phyloP scores from a whole-genome alignment of 2,888 invertebrate genomes.

The Salticus scenicus region DNA sequence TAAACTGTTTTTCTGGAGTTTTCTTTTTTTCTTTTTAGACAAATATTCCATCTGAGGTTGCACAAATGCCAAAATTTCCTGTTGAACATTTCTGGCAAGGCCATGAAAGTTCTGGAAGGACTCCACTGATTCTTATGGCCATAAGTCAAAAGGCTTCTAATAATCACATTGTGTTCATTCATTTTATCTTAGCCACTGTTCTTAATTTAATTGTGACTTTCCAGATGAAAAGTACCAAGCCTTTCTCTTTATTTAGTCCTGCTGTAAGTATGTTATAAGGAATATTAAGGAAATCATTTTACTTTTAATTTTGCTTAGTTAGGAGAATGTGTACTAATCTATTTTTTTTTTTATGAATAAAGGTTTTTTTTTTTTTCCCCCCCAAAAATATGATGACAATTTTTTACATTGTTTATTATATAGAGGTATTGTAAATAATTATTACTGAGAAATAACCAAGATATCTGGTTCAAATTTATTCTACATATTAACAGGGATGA shows the following conservation, averaged over 20 bases:
- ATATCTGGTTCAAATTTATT: too few relatives aligned
- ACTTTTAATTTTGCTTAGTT: too few relatives aligned
- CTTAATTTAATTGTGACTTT: constrained; percentile 87
- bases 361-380: too few relatives aligned
- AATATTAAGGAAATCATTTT: too few relatives aligned
- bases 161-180: constrained; percentile 85
- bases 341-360: too few relatives aligned
- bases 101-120: constrained; percentile 66
- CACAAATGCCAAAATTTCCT: constrained; percentile 75
- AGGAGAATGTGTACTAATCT: too few relatives aligned
- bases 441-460: too few relatives aligned
- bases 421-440: too few relatives aligned
- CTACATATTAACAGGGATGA: too few relatives aligned
- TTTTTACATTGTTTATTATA: too few relatives aligned
- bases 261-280: constrained; percentile 77
- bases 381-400: too few relatives aligned
- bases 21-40: constrained; percentile 52
- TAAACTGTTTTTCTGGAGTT: background rate
- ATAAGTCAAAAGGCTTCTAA: constrained; percentile 85
- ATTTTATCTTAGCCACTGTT: constrained; percentile 86
- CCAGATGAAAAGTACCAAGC: constrained; percentile 81
- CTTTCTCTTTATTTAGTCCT: constrained; percentile 87
- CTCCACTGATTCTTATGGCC: constrained; percentile 86
- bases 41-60: constrained; percentile 74
- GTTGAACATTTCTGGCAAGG: constrained; percentile 75